These are phyloP conservation scores for Heliconius melpomene DNA, from an alignment of 1,140 invertebrate genomes.

Conservation along the genomic window DNA sequence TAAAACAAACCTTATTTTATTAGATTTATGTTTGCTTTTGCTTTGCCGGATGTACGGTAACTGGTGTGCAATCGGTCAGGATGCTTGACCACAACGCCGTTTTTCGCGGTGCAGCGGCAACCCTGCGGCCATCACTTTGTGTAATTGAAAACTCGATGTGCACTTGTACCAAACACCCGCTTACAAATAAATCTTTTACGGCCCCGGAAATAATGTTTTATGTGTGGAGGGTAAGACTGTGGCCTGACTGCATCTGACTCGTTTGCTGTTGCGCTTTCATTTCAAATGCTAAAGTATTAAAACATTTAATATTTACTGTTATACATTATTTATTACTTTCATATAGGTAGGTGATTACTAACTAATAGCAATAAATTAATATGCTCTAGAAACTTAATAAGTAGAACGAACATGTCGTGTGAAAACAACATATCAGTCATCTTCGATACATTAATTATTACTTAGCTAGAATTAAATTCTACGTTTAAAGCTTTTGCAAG, in stretches of 20 bases:
- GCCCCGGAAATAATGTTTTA: conserved; percentile 34
- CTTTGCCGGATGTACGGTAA: conserved; percentile 40
- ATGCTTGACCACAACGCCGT: conserved; percentile 64
- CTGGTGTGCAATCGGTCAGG: conserved; percentile 61
- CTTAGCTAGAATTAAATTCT: no score
- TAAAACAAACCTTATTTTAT: conserved; percentile 65
- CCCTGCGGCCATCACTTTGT: conserved; percentile 74
- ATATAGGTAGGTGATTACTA: no score
- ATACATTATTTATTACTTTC: no score
- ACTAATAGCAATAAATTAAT: not conserved
- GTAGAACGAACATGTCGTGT: not conserved
- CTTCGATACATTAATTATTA: not conserved
- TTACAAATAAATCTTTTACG: conserved; percentile 70
- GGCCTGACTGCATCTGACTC: not conserved
- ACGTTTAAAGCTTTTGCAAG: no score
- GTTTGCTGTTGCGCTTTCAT: not conserved
- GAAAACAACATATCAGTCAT: not conserved
- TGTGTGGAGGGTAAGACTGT: not conserved
- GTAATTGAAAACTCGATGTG: conserved; percentile 80
- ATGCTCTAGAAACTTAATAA: not conserved
- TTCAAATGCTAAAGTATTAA: not conserved
- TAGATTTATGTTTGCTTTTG: conserved; percentile 56
- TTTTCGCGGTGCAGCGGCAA: conserved; percentile 68
- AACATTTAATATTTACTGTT: no score
- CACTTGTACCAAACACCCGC: conserved; percentile 70